Evolutionary conservation across 2,113 vertebrate species (phyloP).

Genomic region (Meles meles): DNA sequence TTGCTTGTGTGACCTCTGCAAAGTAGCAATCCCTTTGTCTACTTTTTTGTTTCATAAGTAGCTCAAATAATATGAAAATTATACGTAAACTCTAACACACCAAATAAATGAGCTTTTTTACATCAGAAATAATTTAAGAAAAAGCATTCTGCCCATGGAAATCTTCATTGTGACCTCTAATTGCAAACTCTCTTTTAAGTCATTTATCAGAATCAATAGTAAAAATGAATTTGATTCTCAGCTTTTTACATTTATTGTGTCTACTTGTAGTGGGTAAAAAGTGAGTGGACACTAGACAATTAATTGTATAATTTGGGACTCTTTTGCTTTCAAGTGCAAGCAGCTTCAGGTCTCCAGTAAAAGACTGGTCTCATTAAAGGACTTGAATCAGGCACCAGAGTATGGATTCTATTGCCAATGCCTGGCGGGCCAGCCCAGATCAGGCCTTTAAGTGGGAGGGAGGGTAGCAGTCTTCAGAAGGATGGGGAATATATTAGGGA

Average conservation of each 20-base stretch:
- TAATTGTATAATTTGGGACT: not conserved
- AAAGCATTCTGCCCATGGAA: not conserved
- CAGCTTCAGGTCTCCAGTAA: not conserved
- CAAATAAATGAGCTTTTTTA: conserved; percentile 2
- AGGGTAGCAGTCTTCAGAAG: not conserved
- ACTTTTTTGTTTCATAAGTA: not conserved
- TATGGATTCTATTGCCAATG: not conserved
- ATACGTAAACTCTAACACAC: not conserved
- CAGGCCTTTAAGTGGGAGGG: not conserved
- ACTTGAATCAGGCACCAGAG: not conserved
- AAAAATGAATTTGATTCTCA: not conserved
- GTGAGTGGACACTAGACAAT: not conserved
- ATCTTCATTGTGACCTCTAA: not conserved
- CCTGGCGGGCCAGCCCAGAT: not conserved
- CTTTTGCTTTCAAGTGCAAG: not conserved
- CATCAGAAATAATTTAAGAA: not conserved
- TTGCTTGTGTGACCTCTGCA: not conserved
- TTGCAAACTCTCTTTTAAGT: not conserved
- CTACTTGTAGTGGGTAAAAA: not conserved
- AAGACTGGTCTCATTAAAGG: not conserved
- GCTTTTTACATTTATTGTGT: not conserved
- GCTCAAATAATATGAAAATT: not conserved
- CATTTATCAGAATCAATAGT: not conserved
- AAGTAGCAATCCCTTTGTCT: not conserved
- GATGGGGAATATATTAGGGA: not conserved